phyloP scores from a whole-genome alignment of 2,888 invertebrate genomes.

The Polymixis lichenea region DNA sequence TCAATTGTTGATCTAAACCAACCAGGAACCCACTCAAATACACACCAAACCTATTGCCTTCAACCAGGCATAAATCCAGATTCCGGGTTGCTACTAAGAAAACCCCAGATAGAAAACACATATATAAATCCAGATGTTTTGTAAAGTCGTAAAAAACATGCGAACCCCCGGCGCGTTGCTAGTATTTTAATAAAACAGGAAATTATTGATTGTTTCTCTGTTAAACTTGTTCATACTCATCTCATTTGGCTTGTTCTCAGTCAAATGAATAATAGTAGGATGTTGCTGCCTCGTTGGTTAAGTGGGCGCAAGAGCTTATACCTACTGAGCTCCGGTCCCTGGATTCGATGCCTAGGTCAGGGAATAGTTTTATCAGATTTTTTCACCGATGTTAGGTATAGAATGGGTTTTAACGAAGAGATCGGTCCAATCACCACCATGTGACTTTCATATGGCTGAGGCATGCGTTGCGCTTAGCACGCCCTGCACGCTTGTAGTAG shows the following conservation, averaged over 20 bases:
- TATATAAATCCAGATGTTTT: no score
- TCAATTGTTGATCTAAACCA: no score
- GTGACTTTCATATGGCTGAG: neutral
- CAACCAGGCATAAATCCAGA: no score
- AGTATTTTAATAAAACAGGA: no score
- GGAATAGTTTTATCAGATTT: neutral
- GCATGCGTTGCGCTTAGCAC: neutral
- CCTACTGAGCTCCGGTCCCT: neutral
- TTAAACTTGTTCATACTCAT: no score
- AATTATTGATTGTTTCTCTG: no score
- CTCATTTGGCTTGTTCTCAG: neutral
- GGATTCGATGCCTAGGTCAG: neutral
- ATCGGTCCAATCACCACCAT: neutral
- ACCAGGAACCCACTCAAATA: no score
- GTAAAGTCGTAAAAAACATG: no score
- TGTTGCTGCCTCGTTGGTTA: neutral
- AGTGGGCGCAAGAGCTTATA: neutral
- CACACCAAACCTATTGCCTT: neutral
- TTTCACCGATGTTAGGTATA: no score
- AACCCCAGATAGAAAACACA: no score
- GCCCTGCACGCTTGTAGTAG: neutral
- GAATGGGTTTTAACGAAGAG: neutral
- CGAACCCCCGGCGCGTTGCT: no score
- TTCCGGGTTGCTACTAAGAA: no score
- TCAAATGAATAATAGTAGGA: neutral